Evolutionary conservation across 2,113 vertebrate genomes (phyloP).

Genomic region (Dissostichus mawsoni): DNA sequence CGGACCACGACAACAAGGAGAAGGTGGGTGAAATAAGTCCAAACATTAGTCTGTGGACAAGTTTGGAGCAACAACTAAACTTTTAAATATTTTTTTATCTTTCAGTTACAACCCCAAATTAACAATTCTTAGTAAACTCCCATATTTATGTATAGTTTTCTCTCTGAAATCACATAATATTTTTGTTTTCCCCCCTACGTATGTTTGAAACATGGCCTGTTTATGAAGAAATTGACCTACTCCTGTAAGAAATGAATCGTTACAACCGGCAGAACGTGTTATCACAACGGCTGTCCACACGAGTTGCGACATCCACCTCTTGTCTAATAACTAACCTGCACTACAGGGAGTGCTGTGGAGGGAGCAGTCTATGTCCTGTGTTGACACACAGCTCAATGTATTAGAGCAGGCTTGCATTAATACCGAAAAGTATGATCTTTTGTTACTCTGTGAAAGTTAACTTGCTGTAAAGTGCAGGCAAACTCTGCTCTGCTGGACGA

Average conservation of each 20-base stretch:
- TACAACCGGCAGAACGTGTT: constrained; percentile 77
- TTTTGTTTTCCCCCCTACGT: not conserved
- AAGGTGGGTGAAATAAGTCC: constrained; percentile 81
- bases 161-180: not conserved
- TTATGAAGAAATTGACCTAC: constrained; percentile 32
- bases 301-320: constrained; percentile 67
- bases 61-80: not conserved
- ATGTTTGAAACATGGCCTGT: not conserved
- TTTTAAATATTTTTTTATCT: not conserved
- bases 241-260: constrained; percentile 39
- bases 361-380: not conserved
- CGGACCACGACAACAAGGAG: constrained; percentile 84
- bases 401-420: not conserved
- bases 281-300: constrained; percentile 46
- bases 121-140: no score
- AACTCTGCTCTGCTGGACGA: not conserved
- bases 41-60: not conserved
- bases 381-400: not conserved
- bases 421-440: not conserved
- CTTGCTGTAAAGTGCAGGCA: not conserved
- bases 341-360: constrained; percentile 49
- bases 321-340: constrained; percentile 64
- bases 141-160: no score
- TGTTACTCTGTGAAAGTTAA: not conserved
- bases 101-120: not conserved